Percentiles rank a stretch among this genome's conserved stretches.
These are phyloP conservation scores for Platynereis dumerilii DNA, from an alignment of 2,888 invertebrate genomes.

Conservation along the genomic window DNA sequence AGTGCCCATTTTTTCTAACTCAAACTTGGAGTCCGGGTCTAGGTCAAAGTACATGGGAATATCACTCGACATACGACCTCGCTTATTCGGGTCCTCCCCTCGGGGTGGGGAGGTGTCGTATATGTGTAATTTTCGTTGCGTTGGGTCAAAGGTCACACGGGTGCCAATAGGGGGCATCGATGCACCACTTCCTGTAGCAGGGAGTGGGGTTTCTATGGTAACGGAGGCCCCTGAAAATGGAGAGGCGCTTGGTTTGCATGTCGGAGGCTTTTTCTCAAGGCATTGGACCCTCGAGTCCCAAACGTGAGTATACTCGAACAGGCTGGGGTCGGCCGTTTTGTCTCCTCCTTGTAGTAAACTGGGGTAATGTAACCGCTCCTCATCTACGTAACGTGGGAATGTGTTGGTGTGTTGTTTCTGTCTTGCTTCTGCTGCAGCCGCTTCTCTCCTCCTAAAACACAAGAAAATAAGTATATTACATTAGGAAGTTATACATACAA, in stretches of 20 bases:
- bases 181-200: neutral
- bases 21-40: slow-evolving; percentile 19
- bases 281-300: slow-evolving; percentile 20
- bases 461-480: too few relatives aligned
- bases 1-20: slow-evolving; percentile 1
- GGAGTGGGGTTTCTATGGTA: slow-evolving; percentile 1
- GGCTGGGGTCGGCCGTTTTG: slow-evolving; percentile 2
- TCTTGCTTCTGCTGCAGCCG: slow-evolving; percentile 27
- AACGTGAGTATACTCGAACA: slow-evolving; percentile 23
- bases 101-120: slow-evolving; percentile 13
- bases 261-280: slow-evolving; percentile 16
- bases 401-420: slow-evolving; percentile 27
- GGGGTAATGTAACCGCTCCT: slow-evolving; percentile 20
- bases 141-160: neutral
- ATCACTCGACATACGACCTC: neutral
- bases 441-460: slow-evolving; percentile 4
- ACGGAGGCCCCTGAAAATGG: slow-evolving; percentile 2
- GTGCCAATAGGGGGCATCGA: too few relatives aligned
- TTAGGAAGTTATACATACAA: too few relatives aligned
- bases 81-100: neutral
- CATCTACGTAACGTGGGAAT: slow-evolving; percentile 2
- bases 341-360: slow-evolving; percentile 9
- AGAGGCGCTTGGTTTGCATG: neutral
- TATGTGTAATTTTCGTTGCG: slow-evolving; percentile 11
- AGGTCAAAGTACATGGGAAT: slow-evolving; percentile 24